Base-by-base conservation (phyloP, 2,888 invertebrate genomes). In the Parnassius apollo region DNA sequence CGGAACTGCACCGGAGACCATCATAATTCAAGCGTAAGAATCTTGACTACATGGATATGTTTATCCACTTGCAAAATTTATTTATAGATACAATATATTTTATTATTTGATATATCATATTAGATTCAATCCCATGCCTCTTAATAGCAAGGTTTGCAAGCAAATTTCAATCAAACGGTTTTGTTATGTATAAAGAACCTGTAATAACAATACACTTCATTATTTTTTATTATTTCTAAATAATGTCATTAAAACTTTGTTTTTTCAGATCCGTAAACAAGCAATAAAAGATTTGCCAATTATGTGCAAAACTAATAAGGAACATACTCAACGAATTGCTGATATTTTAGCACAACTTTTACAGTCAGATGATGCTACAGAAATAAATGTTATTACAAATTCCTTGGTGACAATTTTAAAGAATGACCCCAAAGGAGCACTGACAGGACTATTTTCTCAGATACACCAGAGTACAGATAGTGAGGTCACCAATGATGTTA, bases 291-390 rank as follows among this genome's bases (percentile, higher is more conserved):
- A 97, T 80, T 91, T 99, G 66, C 97, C 98, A 11, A 92, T 94
- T 51, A 91, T 99, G 64, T 98, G 98, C 78, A 96, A 96, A 83
- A 97, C 96, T 71, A 95, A 94, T 65, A 95, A 96, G 70, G 96
- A 96, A 69, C 95, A 96, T 77, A 95, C 98, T 1, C 94, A 95
- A 46, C 96, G 96, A 84, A 96, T 99, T 74, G 96, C 98, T 11
- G 98, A 98, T 82, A 97, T 98, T 67, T 92, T 99, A 65, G 96
- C 97, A 7, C 99, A 99, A 81, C 91, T 99, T 52, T 89, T 99
- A 64, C 96, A 97, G 80, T 94, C 97, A 25, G 96, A 97, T 69
- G 98, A 98, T 86, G 85, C 94, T 42, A 93, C 95, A 35, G 99
- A 99, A 88, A 92, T 97, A 68, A 95, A 94, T 80, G 94, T 97